phyloP scores from a whole-genome alignment of 2,888 invertebrate species.

The Synergus gifuensis region DNA sequence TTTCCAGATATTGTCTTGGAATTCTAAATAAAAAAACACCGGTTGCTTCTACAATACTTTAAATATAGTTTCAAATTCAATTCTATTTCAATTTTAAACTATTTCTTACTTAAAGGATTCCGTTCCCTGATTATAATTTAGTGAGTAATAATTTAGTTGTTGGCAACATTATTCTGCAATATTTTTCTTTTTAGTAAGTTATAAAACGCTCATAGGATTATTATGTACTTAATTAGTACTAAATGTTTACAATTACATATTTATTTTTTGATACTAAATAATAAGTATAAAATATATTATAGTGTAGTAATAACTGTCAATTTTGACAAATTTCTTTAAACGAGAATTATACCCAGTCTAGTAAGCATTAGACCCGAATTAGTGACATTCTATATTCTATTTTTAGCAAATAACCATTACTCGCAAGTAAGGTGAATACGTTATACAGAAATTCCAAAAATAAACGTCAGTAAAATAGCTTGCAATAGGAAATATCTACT shows the following conservation, averaged over 20 bases:
- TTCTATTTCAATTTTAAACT: neutral
- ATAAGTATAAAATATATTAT: neutral
- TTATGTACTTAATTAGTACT: too few relatives aligned
- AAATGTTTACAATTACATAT: too few relatives aligned
- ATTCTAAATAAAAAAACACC: neutral
- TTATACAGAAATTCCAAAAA: conserved; percentile 32
- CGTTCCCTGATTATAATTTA: too few relatives aligned
- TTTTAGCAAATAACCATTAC: conserved; percentile 52
- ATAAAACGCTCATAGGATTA: too few relatives aligned
- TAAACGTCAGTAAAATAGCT: conserved; percentile 2
- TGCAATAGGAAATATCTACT: conserved; percentile 18
- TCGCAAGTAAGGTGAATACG: conserved; percentile 34
- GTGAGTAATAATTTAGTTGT: too few relatives aligned
- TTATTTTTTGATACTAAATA: too few relatives aligned
- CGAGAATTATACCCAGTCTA: conserved; percentile 55
- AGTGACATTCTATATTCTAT: conserved; percentile 57
- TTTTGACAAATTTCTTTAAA: conserved; percentile 37
- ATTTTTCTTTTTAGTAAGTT: too few relatives aligned
- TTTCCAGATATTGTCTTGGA: neutral
- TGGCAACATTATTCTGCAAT: too few relatives aligned
- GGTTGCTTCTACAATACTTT: neutral
- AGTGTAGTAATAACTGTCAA: neutral
- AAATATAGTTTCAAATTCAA: neutral
- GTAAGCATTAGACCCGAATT: conserved; percentile 50
- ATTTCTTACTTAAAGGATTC: too few relatives aligned